A percentile compares a stretch with the other conserved stretches of the same genome.
Conservation (phyloP, 2,797 vertebrate genomes). For the Micromesistius poutassou region DNA sequence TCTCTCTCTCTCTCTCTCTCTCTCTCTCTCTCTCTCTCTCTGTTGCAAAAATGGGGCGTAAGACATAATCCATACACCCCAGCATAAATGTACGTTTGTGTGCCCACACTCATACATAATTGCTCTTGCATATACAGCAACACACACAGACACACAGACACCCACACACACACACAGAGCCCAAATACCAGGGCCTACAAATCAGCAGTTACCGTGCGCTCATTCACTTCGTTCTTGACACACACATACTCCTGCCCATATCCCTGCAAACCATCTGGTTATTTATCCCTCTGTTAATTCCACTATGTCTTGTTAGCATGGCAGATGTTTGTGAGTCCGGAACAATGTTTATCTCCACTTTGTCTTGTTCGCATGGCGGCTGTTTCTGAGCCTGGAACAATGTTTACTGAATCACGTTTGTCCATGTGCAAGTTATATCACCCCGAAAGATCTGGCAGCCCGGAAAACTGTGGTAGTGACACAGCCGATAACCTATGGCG, state of each 20-base stretch:
- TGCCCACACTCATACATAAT: constrained; percentile 29
- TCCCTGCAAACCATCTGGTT: background rate
- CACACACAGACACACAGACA: constrained; percentile 17
- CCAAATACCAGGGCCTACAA: background rate
- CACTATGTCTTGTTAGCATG: background rate
- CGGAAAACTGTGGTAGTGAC: no score
- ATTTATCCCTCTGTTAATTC: background rate
- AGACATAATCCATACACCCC: background rate
- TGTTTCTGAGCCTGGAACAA: background rate
- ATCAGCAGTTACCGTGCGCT: no score
- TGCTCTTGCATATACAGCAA: constrained; percentile 18
- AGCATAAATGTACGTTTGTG: constrained; percentile 21
- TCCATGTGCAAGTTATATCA: no score
- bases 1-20: no score
- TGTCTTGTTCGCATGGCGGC: background rate
- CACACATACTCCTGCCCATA: background rate
- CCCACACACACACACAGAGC: constrained; percentile 5
- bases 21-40: background rate
- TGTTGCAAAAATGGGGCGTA: no score
- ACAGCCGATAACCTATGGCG: no score
- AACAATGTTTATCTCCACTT: background rate
- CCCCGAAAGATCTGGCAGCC: no score
- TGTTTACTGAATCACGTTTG: no score
- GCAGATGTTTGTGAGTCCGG: background rate
- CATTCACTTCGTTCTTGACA: background rate